Conservation (phyloP, 1,140 invertebrate species). For the Drosophila azteca region DNA sequence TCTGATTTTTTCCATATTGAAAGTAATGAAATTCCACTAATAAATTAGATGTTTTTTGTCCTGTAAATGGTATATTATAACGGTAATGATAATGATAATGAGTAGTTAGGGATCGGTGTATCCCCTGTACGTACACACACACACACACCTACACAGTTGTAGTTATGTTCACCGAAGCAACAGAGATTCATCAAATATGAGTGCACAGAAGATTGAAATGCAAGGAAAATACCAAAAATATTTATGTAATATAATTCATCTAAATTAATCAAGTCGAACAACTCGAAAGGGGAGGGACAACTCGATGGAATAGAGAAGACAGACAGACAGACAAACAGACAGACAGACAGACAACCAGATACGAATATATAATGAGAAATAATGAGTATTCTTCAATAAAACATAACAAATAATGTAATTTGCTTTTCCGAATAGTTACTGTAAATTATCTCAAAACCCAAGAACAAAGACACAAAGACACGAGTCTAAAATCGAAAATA, state of each 20-base stretch:
- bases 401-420: constrained; percentile 46
- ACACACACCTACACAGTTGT: constrained; percentile 69
- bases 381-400: constrained; percentile 70
- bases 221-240: constrained; percentile 63
- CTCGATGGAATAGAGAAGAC: constrained; percentile 29
- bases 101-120: constrained; percentile 67
- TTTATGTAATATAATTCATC: constrained; percentile 81
- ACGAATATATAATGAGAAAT: constrained; percentile 39
- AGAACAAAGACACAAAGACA: constrained; percentile 43
- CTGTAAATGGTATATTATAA: constrained; percentile 74
- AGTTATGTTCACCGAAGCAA: constrained; percentile 71
- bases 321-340: no score
- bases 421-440: constrained; percentile 76
- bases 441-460: constrained; percentile 70
- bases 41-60: constrained; percentile 82
- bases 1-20: constrained; percentile 73
- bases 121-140: constrained; percentile 44
- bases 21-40: constrained; percentile 67
- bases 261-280: constrained; percentile 56
- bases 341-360: constrained; percentile 58
- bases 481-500: constrained; percentile 33
- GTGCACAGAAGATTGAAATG: constrained; percentile 24
- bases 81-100: constrained; percentile 55
- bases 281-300: constrained; percentile 1
- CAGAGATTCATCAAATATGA: constrained; percentile 31